A percentile compares a stretch with the other conserved stretches of the same genome.
Evolutionary conservation across 2,113 vertebrate genomes (phyloP).

Genomic region (Xerus inauris): DNA sequence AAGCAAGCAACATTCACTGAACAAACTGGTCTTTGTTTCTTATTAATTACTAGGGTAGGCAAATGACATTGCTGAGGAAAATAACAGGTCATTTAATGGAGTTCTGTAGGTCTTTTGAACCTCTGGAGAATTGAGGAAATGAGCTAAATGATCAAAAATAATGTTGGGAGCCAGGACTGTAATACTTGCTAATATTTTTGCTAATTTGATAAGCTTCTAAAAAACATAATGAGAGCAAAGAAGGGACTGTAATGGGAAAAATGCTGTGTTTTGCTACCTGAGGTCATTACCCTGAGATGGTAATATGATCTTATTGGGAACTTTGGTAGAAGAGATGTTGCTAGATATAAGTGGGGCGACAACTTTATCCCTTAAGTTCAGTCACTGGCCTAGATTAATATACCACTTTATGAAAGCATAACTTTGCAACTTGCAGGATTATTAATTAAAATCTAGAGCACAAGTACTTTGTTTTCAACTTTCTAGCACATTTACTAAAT

Average conservation of each 20-base stretch:
- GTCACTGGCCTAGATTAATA: background rate
- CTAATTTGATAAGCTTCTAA: conserved; percentile 63
- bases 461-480: conserved; percentile 15
- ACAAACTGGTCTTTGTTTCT: conserved; percentile 77
- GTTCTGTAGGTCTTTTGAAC: conserved; percentile 71
- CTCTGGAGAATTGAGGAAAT: conserved; percentile 74
- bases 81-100: conserved; percentile 73
- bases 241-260: background rate
- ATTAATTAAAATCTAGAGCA: background rate
- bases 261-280: background rate
- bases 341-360: background rate
- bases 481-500: background rate
- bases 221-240: conserved; percentile 40
- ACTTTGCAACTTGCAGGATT: background rate
- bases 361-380: background rate
- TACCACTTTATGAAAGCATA: conserved; percentile 20
- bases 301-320: background rate
- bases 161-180: conserved; percentile 56
- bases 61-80: conserved; percentile 82
- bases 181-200: conserved; percentile 64
- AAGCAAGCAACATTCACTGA: conserved; percentile 67
- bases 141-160: conserved; percentile 75
- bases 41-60: conserved; percentile 83
- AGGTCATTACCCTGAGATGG: conserved; percentile 9
- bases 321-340: background rate